Base-by-base conservation (phyloP, 2,797 vertebrate species). In the Acipenser ruthenus region DNA sequence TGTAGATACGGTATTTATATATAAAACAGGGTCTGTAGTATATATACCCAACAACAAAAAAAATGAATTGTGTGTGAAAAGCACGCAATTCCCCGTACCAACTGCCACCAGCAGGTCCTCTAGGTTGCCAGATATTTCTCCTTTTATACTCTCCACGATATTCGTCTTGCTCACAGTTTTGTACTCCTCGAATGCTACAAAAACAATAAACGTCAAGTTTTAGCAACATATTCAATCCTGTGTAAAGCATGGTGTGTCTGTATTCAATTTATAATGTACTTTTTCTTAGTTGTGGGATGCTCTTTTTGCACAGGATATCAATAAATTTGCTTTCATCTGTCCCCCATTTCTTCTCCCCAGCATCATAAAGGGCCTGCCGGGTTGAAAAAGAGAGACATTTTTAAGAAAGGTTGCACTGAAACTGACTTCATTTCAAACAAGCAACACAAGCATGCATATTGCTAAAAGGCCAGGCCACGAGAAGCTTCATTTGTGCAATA, bases 331-430 rank as follows among this genome's bases (percentile, higher is more conserved):
- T 84, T 74, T 95, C 92, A 23, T 93, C 93, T 0, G 89, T 93
- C 15, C 92, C 90, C 88, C 87, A 89, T 66, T 84, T 92, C 73
- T 95, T 91, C 78, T 95, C 94, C 4, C 94, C 94, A 0, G 94
- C 94, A 62, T 91, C 81, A 48, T 92, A 94, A 65, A 94, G 81
- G 49, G 78, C 75, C 91, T 94, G 72, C 3, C 2, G 11, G 53
- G 8, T 15, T 59, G 49, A 58, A 53, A 53, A 15, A 50, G 9
- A 51, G 63, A 53, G 23, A 63, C 49, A 60, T 0, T 6, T 63
- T 1, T 0, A 12, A 4, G 10, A 47, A 37, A 37, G 23, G 23
- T 37, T 37, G 23, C 23, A 37, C 1, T 37, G 23, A 37, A 37
- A 37, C 23, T 1, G 23, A 37, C 2, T 37, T 37, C 23, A 37